These are phyloP conservation scores for Andrena trimmerana DNA, from an alignment of 2,888 invertebrate species.

Conservation along the genomic window DNA sequence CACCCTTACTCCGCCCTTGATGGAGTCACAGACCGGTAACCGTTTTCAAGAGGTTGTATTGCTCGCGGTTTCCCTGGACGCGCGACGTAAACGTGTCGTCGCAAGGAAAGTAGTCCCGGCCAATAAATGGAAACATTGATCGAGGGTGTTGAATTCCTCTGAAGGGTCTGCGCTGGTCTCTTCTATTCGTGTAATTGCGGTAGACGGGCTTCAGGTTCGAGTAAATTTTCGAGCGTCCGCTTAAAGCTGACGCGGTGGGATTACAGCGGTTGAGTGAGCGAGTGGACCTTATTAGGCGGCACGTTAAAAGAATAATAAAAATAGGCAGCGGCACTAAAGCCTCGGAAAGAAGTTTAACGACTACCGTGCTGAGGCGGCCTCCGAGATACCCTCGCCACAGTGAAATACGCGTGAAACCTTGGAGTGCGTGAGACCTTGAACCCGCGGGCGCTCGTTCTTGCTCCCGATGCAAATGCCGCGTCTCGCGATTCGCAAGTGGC, in stretches of 20 bases:
- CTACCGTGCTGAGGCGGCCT: constrained; percentile 36
- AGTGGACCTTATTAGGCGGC: constrained; percentile 48
- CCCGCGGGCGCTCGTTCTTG: constrained; percentile 53
- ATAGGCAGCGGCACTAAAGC: constrained; percentile 37
- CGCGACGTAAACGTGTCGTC: not conserved
- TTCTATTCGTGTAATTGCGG: not conserved
- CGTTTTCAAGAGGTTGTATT: not conserved
- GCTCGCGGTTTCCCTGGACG: not conserved
- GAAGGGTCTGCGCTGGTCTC: not conserved
- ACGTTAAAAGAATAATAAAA: constrained; percentile 56
- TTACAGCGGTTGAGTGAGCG: constrained; percentile 15
- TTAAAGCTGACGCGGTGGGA: not conserved
- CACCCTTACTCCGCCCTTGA: not conserved
- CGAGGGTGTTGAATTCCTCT: not conserved
- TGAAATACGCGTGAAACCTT: constrained; percentile 57
- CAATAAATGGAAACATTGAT: not conserved
- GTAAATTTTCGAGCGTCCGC: constrained; percentile 7
- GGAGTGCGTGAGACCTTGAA: constrained; percentile 65
- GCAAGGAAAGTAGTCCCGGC: not conserved
- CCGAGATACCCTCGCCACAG: constrained; percentile 43
- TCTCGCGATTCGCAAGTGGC: constrained; percentile 53
- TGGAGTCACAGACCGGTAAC: not conserved
- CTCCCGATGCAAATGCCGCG: constrained; percentile 54
- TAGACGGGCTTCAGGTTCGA: not conserved
- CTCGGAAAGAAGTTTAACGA: constrained; percentile 46